Conservation (phyloP, 2,888 invertebrate species). For the Apotomis turbidana region DNA sequence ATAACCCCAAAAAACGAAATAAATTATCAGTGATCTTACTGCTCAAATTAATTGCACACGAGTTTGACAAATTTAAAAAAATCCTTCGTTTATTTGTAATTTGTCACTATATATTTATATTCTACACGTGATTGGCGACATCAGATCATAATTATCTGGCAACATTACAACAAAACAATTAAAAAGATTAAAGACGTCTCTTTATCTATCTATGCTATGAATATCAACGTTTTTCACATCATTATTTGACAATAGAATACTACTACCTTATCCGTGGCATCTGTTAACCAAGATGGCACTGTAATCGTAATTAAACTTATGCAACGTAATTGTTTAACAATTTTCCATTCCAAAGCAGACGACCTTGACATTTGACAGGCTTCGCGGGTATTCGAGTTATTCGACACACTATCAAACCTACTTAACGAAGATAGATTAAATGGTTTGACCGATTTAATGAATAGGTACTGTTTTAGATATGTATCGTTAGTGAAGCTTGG, state of each 20-base stretch:
- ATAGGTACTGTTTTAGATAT: not conserved
- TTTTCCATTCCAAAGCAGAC: conserved; percentile 23
- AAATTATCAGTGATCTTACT: no score
- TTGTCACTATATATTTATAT: no score
- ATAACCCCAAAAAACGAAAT: no score
- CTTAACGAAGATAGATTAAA: conserved; percentile 20
- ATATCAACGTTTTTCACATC: not conserved
- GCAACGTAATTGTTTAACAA: conserved; percentile 40
- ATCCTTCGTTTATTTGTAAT: no score
- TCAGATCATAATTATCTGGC: not conserved
- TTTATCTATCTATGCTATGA: not conserved
- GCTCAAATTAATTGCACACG: no score
- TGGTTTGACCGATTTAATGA: conserved; percentile 12
- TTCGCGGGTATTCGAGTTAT: conserved; percentile 33
- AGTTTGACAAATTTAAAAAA: no score
- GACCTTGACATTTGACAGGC: conserved; percentile 39
- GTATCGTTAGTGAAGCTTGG: not conserved
- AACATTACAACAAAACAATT: not conserved
- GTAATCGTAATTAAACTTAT: conserved; percentile 36
- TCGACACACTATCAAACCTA: conserved; percentile 30
- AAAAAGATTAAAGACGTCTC: not conserved
- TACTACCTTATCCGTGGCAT: conserved; percentile 27
- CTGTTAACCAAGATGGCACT: conserved; percentile 32
- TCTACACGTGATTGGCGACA: not conserved
- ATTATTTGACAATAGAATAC: not conserved